Percentiles rank a stretch among this genome's conserved stretches.
Conservation (phyloP, 2,888 invertebrate genomes). For the Eulithis prunata region DNA sequence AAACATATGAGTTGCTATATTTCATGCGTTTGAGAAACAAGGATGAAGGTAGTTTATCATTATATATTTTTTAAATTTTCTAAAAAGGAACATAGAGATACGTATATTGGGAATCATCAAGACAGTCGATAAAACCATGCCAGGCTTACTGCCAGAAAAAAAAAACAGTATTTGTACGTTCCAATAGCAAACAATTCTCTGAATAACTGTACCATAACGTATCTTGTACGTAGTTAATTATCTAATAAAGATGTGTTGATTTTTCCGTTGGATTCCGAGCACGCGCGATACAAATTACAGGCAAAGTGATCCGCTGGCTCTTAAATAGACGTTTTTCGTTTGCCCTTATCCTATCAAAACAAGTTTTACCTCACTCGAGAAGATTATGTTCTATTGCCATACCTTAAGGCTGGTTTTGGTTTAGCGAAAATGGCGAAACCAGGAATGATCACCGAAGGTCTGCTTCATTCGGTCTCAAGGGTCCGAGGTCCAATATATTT, state of each 20-base stretch:
- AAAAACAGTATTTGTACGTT: no score
- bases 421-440: conserved; percentile 42
- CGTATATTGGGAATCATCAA: no score
- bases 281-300: conserved; percentile 73
- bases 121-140: no score
- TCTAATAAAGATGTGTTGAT: conserved; percentile 43
- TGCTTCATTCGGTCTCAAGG: conserved; percentile 66
- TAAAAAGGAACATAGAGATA: no score
- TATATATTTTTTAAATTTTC: no score
- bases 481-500: conserved; percentile 73
- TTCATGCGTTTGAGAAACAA: conserved; percentile 7
- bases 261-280: conserved; percentile 54
- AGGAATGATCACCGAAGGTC: conserved; percentile 58
- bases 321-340: conserved; percentile 70
- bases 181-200: neutral
- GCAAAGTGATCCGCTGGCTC: conserved; percentile 68
- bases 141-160: no score
- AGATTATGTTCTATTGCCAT: conserved; percentile 31
- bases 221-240: conserved; percentile 37
- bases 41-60: neutral
- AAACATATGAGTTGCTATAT: conserved; percentile 7
- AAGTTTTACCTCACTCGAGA: conserved; percentile 43
- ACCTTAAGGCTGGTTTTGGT: conserved; percentile 36
- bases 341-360: conserved; percentile 66
- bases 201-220: neutral